Conservation (phyloP, 2,888 invertebrate species). For the Drosophila fungiperda region DNA sequence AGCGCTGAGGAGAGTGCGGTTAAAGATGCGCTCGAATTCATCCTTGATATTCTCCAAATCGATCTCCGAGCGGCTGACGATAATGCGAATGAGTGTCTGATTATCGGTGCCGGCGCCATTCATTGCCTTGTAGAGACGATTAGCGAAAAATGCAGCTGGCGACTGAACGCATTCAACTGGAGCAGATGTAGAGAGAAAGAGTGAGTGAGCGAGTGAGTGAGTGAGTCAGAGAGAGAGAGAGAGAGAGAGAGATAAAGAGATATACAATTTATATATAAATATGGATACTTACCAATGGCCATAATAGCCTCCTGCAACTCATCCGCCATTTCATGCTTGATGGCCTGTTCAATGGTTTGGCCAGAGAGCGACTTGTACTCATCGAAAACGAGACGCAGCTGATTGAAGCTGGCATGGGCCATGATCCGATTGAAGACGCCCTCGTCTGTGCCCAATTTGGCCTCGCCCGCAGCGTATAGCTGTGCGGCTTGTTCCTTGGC, state of each 20-base stretch:
- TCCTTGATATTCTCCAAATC: conserved; percentile 90
- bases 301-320: conserved; percentile 89
- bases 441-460: conserved; percentile 90
- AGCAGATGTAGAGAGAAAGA: not conserved
- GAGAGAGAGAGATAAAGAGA: not conserved
- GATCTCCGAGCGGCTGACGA: conserved; percentile 89
- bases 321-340: conserved; percentile 89
- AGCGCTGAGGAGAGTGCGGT: conserved; percentile 89
- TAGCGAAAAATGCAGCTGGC: conserved; percentile 89
- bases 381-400: conserved; percentile 89
- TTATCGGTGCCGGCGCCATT: conserved; percentile 91
- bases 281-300: conserved; percentile 87
- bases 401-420: conserved; percentile 90
- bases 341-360: conserved; percentile 90
- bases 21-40: conserved; percentile 90
- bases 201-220: not conserved
- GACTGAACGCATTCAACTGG: conserved; percentile 90
- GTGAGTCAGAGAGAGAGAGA: not conserved
- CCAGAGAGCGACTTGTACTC: conserved; percentile 91
- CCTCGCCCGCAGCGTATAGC: conserved; percentile 90
- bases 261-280: not conserved
- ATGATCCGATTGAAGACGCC: conserved; percentile 90
- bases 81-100: conserved; percentile 89
- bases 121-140: conserved; percentile 88
- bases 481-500: conserved; percentile 91